Conservation (phyloP, 2,797 vertebrate genomes). For the Triplophysa yarkandensis region DNA sequence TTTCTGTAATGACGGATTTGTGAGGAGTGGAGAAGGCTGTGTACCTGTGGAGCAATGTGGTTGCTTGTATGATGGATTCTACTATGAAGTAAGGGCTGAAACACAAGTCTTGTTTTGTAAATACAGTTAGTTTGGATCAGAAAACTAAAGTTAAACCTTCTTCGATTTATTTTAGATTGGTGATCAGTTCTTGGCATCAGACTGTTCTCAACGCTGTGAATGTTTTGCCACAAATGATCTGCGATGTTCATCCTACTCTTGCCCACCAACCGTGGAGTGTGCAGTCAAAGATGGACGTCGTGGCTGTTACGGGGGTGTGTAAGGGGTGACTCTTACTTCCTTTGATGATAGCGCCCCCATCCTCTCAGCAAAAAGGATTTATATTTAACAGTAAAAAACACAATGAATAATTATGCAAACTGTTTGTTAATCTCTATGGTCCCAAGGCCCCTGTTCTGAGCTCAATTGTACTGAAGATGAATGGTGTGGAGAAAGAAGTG, state of each 20-base stretch:
- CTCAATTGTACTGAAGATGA: slow-evolving; percentile 56
- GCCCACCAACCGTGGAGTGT: slow-evolving; percentile 64
- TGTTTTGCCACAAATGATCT: slow-evolving; percentile 63
- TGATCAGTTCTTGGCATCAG: slow-evolving; percentile 65
- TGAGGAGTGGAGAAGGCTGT: slow-evolving; percentile 65
- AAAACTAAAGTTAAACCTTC: background rate
- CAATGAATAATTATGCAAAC: no score
- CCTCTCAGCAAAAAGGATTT: slow-evolving; percentile 58
- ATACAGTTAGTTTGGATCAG: background rate
- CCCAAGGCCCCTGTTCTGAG: slow-evolving; percentile 41
- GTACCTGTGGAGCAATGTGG: slow-evolving; percentile 67
- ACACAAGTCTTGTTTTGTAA: no score
- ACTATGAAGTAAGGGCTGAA: slow-evolving; percentile 62
- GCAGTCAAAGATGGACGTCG: slow-evolving; percentile 57
- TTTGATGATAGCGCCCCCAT: slow-evolving; percentile 73
- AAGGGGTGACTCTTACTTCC: slow-evolving; percentile 65
- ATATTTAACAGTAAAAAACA: no score
- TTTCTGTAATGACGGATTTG: slow-evolving; percentile 69
- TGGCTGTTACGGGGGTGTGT: slow-evolving; percentile 68
- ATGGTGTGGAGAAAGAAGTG: slow-evolving; percentile 52
- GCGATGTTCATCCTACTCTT: slow-evolving; percentile 56
- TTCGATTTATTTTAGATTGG: slow-evolving; percentile 52
- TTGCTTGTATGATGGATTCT: slow-evolving; percentile 67
- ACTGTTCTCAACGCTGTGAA: slow-evolving; percentile 63
- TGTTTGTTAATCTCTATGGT: background rate